phyloP scores from a whole-genome alignment of 2,113 vertebrate genomes.

The Ceyx cyanopectus region DNA sequence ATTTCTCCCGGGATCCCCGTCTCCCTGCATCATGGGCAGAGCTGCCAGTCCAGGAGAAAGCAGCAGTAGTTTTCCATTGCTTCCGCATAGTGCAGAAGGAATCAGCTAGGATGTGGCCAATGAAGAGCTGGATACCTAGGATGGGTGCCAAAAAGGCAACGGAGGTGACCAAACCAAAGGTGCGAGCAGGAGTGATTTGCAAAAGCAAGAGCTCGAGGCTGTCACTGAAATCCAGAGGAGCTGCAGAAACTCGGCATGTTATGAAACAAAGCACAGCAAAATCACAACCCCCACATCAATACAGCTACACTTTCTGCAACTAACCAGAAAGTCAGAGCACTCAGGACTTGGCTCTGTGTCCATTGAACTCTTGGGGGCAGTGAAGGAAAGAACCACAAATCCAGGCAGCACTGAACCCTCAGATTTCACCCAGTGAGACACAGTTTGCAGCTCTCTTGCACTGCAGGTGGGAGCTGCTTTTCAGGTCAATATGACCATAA shows the following conservation, averaged over 20 bases:
- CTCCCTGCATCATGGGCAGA: background rate
- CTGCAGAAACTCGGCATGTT: background rate
- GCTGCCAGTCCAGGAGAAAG: background rate
- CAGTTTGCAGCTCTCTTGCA: background rate
- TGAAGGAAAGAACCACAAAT: conserved; percentile 12
- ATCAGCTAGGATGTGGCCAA: background rate
- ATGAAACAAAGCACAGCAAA: background rate
- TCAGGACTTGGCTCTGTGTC: background rate
- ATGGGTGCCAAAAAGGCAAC: background rate
- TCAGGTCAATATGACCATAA: background rate
- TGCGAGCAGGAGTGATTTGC: background rate
- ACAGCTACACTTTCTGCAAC: background rate
- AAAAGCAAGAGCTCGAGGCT: background rate
- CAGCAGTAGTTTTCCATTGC: background rate
- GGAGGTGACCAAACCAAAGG: background rate
- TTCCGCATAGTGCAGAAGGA: background rate
- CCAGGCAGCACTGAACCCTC: background rate
- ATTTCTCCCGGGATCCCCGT: background rate
- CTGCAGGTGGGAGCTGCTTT: background rate
- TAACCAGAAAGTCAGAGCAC: background rate
- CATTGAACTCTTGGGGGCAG: background rate
- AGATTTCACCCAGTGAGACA: background rate
- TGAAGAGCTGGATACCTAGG: background rate
- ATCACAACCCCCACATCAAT: background rate
- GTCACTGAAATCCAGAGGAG: background rate